Evolutionary conservation across 2,797 vertebrate species (phyloP).

Genomic region (Yasuhikotakia modesta): DNA sequence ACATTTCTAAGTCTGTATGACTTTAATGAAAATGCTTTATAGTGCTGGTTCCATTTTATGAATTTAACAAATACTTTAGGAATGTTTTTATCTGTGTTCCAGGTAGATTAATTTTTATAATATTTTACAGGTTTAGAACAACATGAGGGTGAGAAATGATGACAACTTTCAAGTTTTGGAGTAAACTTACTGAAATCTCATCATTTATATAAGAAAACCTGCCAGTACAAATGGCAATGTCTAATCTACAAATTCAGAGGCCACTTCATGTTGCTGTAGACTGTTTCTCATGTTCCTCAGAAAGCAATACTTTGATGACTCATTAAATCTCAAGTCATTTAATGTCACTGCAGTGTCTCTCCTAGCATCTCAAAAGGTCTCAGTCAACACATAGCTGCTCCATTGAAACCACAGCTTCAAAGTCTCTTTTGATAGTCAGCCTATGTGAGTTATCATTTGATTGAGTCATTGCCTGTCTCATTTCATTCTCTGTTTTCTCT

Average conservation of each 20-base stretch:
- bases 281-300: neutral
- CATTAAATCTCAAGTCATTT: conserved; percentile 6
- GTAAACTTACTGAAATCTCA: no score
- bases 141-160: no score
- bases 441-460: conserved; percentile 22
- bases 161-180: no score
- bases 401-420: conserved; percentile 38
- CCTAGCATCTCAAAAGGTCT: conserved; percentile 1
- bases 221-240: no score
- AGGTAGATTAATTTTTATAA: no score
- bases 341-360: neutral
- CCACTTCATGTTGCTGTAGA: neutral
- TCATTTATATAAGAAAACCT: no score
- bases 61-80: no score
- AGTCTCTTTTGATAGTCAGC: conserved; percentile 30
- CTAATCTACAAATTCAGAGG: neutral
- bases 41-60: no score
- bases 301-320: conserved; percentile 21
- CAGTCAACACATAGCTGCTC: neutral
- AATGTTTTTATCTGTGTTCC: no score
- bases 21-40: no score
- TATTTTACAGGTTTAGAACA: no score
- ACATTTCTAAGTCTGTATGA: no score
- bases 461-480: conserved; percentile 23
- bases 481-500: conserved; percentile 17